Percentiles rank a stretch among this genome's conserved stretches.
These are phyloP conservation scores for Cylas formicarius DNA, from an alignment of 1,140 invertebrate species.

Conservation along the genomic window DNA sequence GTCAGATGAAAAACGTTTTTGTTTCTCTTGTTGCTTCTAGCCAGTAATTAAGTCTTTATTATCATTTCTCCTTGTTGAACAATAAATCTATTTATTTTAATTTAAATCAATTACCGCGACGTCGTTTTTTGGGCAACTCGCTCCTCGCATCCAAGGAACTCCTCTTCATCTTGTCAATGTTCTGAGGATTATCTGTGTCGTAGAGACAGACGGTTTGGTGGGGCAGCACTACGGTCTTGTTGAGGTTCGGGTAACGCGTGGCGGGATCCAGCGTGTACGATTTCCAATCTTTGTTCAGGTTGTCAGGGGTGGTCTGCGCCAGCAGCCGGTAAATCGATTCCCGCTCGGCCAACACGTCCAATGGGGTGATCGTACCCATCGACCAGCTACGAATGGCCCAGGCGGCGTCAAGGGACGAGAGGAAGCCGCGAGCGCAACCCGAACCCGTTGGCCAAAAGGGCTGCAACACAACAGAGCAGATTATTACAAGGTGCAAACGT, in stretches of 20 bases:
- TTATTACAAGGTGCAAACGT: neutral
- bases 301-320: constrained; percentile 91
- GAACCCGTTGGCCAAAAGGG: constrained; percentile 98
- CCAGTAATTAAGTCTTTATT: no score
- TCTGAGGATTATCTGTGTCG: constrained; percentile 51
- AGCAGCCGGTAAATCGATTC: constrained; percentile 79
- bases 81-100: neutral
- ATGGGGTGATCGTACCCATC: constrained; percentile 54
- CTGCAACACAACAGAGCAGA: constrained; percentile 46
- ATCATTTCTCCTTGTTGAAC: no score
- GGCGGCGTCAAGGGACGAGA: constrained; percentile 91
- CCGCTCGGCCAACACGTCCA: constrained; percentile 85
- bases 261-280: constrained; percentile 86
- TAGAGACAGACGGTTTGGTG: constrained; percentile 55
- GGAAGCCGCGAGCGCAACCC: constrained; percentile 93
- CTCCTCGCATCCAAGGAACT: constrained; percentile 31
- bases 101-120: constrained; percentile 48
- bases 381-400: constrained; percentile 91
- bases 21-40: no score
- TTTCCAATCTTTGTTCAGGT: constrained; percentile 81
- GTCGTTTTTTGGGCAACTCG: constrained; percentile 55
- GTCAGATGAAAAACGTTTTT: no score
- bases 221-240: constrained; percentile 48
- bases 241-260: constrained; percentile 65
- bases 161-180: constrained; percentile 42